Evolutionary conservation across 1,140 invertebrate species (phyloP), one percentile per base, ranked within the genome.

Genomic region (Pogonomyrmex californicus): DNA sequence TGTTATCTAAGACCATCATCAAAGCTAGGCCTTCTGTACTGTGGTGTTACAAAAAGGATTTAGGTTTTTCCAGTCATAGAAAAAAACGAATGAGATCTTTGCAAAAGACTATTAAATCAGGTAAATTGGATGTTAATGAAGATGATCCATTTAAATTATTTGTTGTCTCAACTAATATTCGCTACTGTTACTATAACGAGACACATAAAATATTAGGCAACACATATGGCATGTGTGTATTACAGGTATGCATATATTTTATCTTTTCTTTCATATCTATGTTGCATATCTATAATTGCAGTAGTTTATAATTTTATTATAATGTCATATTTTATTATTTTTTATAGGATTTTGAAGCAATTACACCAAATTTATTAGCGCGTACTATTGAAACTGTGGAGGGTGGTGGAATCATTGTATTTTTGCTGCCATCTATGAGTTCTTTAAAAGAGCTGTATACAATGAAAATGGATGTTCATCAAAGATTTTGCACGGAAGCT

Each of bases 1-100:
- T 99, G 97, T 95, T 99, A 41, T 97, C 98, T 0, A 99, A 99
- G 96, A 98, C 99, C 5, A 97, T 97, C 77, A 97, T 99, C 0
- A 99, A 99, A 96, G 97, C 98, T 0, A 96, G 99, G 82, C 99
- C 99, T 10, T 97, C 97, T 56, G 98, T 99, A 0, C 94, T 99
- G 30, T 99, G 99, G 99, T 99, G 99, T 94, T 99, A 99, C 94
- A 99, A 99, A 95, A 99, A 98, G 93, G 98, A 99, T 95, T 95
- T 99, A 93, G 97, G 98, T 91, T 98, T 99, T 91, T 99, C 97
- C 94, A 99, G 98, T 93, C 98, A 99, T 94, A 97, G 98, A 4
- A 98, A 99, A 91, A 99, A 99, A 95, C 96, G 98, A 86, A 99
- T 99, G 96, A 98, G 98, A 91, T 96, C 97, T 56, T 92, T 98